Base-by-base conservation (phyloP, 1,140 invertebrate genomes). In the Drosophila lini region DNA sequence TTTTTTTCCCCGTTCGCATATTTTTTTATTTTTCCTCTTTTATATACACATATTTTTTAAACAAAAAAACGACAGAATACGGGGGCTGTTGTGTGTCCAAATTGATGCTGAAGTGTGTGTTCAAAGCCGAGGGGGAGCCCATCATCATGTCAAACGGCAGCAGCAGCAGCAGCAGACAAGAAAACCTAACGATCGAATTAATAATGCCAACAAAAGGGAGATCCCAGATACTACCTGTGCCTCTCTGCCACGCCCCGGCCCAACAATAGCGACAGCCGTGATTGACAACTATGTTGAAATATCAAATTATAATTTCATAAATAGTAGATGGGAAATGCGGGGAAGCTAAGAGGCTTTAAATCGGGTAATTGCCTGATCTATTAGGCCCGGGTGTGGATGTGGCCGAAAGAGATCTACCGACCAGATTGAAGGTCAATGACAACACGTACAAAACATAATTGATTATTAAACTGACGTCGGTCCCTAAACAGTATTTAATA, bases 221-320 rank as follows among this genome's bases (percentile, higher is more conserved):
- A 47, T 59, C 45, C 63, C 47, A 22, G 34, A 74, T 60, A 69
- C 70, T 57, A 64, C 74, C 65, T 63, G 63, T 61, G 59, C 55
- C 64, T 44, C 61, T 44, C 60, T 42, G 64, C 74, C 73, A 77
- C 76, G 82, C 64, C 74, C 25, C 32, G 50, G 50, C 62, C 62
- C 70, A 65, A 59, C 77, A 86, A 59, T 65, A 42, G 65, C 53
- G 40, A 36, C 41, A 63, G 41, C 74, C 71, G 55, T 89, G 84
- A 89, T 89, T 89, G 84, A 89, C 84, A 89, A 89, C 84, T 84
- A 89, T 89, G 84, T 89, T 89, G 84, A 89, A 89, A 89, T 89
- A 89, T 89, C 65, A 89, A 89, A 89, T 89, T 89, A 89, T 81
- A 67, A 85, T 76, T 89, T 79, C 74, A 80, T 78, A 88, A 86